These are phyloP conservation scores for Sciurus vulgaris DNA, from an alignment of 2,797 vertebrate genomes.

Conservation along the genomic window DNA sequence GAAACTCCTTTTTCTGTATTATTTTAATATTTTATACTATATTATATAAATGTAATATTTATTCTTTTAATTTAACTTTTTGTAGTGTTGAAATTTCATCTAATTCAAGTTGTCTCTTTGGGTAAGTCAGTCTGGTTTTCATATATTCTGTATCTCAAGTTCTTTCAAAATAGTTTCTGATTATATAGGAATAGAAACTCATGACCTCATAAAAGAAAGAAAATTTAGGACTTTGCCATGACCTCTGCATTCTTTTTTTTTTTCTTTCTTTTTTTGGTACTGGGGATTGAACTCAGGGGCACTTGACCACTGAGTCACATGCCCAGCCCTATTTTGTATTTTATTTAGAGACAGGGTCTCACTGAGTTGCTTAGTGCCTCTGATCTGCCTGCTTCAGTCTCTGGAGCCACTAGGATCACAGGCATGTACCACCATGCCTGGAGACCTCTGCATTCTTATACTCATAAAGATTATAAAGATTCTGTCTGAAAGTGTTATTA, in stretches of 20 bases:
- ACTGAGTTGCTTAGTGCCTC: too few relatives aligned
- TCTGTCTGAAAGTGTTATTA: background rate
- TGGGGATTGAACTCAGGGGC: too few relatives aligned
- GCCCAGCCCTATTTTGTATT: too few relatives aligned
- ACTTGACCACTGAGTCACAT: too few relatives aligned
- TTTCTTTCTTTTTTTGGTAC: too few relatives aligned
- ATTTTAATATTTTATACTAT: background rate
- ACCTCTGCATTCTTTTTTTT: background rate
- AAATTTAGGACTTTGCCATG: background rate
- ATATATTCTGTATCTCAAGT: background rate
- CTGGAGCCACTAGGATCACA: too few relatives aligned
- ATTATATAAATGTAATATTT: too few relatives aligned
- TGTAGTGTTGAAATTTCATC: background rate
- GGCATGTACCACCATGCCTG: too few relatives aligned
- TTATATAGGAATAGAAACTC: background rate
- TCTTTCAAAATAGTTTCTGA: background rate
- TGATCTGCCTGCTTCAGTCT: too few relatives aligned
- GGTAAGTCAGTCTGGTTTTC: background rate
- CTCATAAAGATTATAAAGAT: background rate
- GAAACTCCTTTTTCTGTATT: background rate
- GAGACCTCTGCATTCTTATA: background rate
- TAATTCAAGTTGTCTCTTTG: background rate
- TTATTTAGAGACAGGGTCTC: too few relatives aligned
- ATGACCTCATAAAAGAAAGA: background rate
- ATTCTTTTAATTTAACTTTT: background rate